Base-by-base conservation (phyloP, 2,113 vertebrate species). In the Furnarius figulus region DNA sequence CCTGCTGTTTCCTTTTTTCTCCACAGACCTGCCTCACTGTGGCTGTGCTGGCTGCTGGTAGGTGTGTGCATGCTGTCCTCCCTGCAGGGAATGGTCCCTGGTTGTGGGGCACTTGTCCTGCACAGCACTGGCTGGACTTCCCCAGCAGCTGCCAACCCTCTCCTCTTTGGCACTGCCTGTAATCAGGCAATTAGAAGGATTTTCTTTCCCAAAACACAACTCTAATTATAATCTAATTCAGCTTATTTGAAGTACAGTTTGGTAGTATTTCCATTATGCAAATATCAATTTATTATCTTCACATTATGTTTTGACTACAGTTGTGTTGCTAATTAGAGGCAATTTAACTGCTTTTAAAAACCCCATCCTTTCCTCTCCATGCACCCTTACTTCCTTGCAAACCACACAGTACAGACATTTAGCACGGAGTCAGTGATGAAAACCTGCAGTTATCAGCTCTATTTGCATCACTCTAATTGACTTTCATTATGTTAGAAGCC, bases 251-350 rank as follows among this genome's bases (percentile, higher is more conserved):
- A 96, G 75, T 96, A 92, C 72, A 77, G 81, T 97, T 98, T 91
- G 87, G 85, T 95, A 91, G 85, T 72, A 81, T 86, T 95, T 92
- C 90, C 82, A 96, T 97, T 95, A 96, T 96, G 80, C 94, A 97
- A 97, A 95, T 97, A 92, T 77, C 95, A 92, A 96, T 95, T 96
- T 96, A 97, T 97, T 97, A 96, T 96, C 90, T 86, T 93, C 85
- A 93, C 93, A 90, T 94, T 95, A 74, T 96, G 91, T 95, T 97
- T 95, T 97, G 92, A 96, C 94, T 95, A 65, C 89, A 87, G 94
- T 93, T 85, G 83, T 95, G 93, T 73, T 93, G 93, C 93, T 97
- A 97, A 96, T 97, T 97, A 96, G 93, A 96, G 85, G 90, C 87
- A 96, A 96, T 97, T 96, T 97, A 96, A 90, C 87, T 87, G 65